These are phyloP conservation scores for Alouatta palliata DNA, from an alignment of 2,113 vertebrate genomes.

Conservation along the genomic window DNA sequence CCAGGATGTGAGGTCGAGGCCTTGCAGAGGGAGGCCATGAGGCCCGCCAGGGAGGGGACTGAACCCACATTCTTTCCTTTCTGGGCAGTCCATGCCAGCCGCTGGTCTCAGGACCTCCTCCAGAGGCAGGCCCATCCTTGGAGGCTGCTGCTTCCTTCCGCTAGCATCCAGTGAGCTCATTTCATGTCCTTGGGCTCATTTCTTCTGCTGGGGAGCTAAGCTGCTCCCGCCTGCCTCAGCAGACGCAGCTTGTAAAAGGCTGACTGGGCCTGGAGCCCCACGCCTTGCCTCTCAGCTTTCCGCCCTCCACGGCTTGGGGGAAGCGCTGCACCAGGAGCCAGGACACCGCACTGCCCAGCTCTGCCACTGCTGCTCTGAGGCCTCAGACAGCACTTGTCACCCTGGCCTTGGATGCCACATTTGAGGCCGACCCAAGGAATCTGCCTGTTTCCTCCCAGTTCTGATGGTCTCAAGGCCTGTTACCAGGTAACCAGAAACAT, in stretches of 20 bases:
- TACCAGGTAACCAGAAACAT: slow-evolving; percentile 70
- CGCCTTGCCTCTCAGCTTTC: neutral
- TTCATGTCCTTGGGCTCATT: neutral
- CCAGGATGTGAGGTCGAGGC: neutral
- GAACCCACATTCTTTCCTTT: neutral
- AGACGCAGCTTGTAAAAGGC: neutral
- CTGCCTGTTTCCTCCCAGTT: neutral
- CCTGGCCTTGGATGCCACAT: neutral
- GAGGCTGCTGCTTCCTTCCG: neutral
- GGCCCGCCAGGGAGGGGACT: neutral
- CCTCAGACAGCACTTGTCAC: neutral
- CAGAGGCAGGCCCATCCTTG: neutral
- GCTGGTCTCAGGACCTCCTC: neutral
- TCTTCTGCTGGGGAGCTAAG: neutral
- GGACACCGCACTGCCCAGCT: neutral
- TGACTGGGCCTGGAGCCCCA: neutral
- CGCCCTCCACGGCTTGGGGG: neutral
- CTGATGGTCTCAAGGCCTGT: neutral
- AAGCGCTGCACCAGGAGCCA: neutral
- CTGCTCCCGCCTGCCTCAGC: neutral
- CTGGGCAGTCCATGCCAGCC: too few relatives aligned
- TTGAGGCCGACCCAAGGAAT: neutral
- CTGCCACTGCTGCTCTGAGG: neutral
- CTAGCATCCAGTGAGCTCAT: neutral
- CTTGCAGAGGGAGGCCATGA: neutral